Conservation (phyloP, 2,797 vertebrate species). For the Sardinella longiceps region DNA sequence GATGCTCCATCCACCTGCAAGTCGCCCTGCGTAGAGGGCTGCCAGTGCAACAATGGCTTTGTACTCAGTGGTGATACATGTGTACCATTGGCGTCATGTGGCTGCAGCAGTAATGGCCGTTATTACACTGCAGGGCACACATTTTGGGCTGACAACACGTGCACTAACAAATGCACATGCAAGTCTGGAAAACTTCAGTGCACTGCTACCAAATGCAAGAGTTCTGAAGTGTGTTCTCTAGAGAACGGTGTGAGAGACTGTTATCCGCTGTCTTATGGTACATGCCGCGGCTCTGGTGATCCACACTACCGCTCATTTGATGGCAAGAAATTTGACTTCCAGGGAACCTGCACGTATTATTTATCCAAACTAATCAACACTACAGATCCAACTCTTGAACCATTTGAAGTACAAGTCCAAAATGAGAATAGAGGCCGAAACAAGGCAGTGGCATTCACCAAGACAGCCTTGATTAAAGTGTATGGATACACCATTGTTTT, state of each 20-base stretch:
- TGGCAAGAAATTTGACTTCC: constrained; percentile 61
- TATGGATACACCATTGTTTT: constrained; percentile 68
- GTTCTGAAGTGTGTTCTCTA: constrained; percentile 60
- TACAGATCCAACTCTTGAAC: constrained; percentile 54
- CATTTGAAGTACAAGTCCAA: constrained; percentile 66
- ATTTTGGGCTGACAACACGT: constrained; percentile 55
- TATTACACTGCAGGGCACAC: constrained; percentile 44
- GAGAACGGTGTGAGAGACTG: constrained; percentile 66
- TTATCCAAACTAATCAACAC: constrained; percentile 54
- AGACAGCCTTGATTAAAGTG: constrained; percentile 56
- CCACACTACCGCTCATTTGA: constrained; percentile 78
- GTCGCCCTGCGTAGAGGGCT: constrained; percentile 57
- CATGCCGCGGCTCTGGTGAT: constrained; percentile 68
- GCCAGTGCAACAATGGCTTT: constrained; percentile 60
- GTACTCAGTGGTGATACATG: constrained; percentile 54
- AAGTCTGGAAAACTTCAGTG: constrained; percentile 62
- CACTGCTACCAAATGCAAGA: constrained; percentile 55
- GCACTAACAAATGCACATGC: constrained; percentile 67
- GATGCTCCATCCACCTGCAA: constrained; percentile 36
- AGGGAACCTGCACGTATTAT: constrained; percentile 65
- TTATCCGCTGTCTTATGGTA: constrained; percentile 58
- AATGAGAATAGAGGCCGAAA: constrained; percentile 71
- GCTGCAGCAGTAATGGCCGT: constrained; percentile 46
- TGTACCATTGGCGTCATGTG: constrained; percentile 42
- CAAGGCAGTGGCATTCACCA: constrained; percentile 54